Evolutionary conservation across 2,888 invertebrate genomes (phyloP).

Genomic region (Ennomos quercinarius): DNA sequence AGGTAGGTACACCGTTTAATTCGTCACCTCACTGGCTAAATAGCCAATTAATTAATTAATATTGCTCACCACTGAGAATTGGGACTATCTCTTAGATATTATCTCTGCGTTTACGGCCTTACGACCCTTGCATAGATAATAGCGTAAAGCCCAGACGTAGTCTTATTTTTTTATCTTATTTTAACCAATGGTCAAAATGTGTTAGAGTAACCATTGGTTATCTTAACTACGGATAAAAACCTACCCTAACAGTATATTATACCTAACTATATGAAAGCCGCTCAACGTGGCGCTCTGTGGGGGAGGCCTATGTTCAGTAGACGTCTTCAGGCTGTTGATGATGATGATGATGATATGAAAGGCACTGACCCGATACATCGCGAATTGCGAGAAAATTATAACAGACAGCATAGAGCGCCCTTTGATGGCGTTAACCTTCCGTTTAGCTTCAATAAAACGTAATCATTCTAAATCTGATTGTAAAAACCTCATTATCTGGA

Average conservation of each 20-base stretch:
- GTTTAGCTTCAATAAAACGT: slow-evolving; percentile 2
- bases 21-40: slow-evolving; percentile 5
- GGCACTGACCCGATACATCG: background rate
- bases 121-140: no score
- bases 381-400: slow-evolving; percentile 1
- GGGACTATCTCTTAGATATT: background rate
- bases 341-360: no score
- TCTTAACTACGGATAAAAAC: no score
- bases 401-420: background rate
- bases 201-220: no score
- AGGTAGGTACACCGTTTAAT: background rate
- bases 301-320: no score
- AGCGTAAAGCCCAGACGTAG: no score
- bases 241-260: no score
- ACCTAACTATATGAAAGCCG: no score
- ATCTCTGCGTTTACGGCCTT: background rate
- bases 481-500: slow-evolving; percentile 20
- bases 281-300: no score
- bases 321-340: no score
- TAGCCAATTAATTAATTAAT: slow-evolving; percentile 4
- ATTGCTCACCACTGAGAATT: slow-evolving; percentile 1
- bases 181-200: no score
- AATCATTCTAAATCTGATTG: slow-evolving; percentile 14
- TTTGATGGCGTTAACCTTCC: slow-evolving; percentile 11
- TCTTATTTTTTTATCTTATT: no score